A percentile compares a stretch with the other conserved stretches of the same genome.
Evolutionary conservation across 2,797 vertebrate species (phyloP).

Genomic region (Gymnoscopelus microlampas): DNA sequence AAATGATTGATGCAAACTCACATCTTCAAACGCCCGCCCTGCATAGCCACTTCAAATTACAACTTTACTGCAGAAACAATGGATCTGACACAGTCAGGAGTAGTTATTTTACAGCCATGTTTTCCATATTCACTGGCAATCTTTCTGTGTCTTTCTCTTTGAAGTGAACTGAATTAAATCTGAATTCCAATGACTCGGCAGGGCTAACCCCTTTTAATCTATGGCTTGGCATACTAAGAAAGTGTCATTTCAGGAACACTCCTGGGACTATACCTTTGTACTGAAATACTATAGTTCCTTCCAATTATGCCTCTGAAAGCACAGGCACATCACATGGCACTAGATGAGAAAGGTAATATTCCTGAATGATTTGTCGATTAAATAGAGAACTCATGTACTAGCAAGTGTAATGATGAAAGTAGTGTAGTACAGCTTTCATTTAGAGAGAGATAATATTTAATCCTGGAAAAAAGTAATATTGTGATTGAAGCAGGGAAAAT

Average conservation of each 20-base stretch:
- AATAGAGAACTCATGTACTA: conserved; percentile 31
- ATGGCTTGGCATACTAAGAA: conserved; percentile 31
- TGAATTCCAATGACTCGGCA: conserved; percentile 40
- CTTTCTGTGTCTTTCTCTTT: conserved; percentile 6
- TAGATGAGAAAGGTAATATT: conserved; percentile 1
- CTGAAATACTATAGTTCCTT: conserved; percentile 10
- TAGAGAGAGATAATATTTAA: conserved; percentile 26
- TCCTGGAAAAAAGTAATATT: conserved; percentile 6
- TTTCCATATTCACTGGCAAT: conserved; percentile 18
- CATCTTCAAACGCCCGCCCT: not conserved
- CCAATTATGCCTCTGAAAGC: not conserved
- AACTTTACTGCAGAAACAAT: not conserved
- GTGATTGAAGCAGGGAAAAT: not conserved
- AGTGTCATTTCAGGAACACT: conserved; percentile 22
- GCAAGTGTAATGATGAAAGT: conserved; percentile 29
- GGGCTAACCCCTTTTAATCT: conserved; percentile 18
- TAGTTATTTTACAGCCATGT: conserved; percentile 15
- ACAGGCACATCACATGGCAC: conserved; percentile 22
- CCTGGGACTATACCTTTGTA: conserved; percentile 17
- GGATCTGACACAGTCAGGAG: not conserved
- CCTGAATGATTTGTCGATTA: conserved; percentile 33
- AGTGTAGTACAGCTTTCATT: conserved; percentile 29
- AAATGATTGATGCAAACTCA: too few relatives aligned
- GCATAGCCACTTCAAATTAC: not conserved
- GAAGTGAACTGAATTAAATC: conserved; percentile 12